These are phyloP conservation scores for Drosophila carrolli DNA, from an alignment of 1,140 invertebrate species.

Conservation along the genomic window DNA sequence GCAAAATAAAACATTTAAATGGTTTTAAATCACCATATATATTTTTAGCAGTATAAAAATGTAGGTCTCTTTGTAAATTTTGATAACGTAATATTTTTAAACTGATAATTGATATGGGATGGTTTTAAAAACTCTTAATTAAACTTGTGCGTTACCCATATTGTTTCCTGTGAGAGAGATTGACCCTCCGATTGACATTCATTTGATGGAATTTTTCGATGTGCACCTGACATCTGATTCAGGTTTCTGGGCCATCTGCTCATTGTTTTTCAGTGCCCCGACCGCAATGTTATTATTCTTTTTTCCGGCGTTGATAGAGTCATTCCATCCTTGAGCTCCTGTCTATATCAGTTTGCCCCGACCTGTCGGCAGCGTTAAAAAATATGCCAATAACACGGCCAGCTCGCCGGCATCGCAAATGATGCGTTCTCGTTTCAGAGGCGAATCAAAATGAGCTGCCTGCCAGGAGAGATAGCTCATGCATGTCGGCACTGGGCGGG, in stretches of 20 bases:
- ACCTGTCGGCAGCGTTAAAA: constrained; percentile 22
- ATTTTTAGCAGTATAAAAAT: no score
- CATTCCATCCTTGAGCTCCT: constrained; percentile 18
- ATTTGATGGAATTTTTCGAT: background rate
- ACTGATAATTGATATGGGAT: no score
- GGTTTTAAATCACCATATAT: no score
- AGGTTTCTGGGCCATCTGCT: no score
- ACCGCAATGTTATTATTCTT: background rate
- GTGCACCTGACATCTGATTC: background rate
- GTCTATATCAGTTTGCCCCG: constrained; percentile 17
- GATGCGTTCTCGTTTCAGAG: constrained; percentile 52
- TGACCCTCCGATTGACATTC: background rate
- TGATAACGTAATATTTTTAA: no score
- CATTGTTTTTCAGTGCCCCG: constrained; percentile 5
- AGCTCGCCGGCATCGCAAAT: constrained; percentile 50
- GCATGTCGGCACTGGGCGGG: constrained; percentile 30
- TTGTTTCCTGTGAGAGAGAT: background rate
- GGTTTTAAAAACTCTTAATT: no score
- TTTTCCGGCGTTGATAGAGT: background rate
- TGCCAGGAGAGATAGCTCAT: constrained; percentile 35
- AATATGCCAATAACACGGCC: constrained; percentile 52
- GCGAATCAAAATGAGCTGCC: constrained; percentile 34
- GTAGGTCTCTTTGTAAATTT: no score
- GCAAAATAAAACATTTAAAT: no score
- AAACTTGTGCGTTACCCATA: background rate